Evolutionary conservation across 37 sponge, comb jelly and placozoan species (phyloP).

Genomic region (Hexactinellida sp.): DNA sequence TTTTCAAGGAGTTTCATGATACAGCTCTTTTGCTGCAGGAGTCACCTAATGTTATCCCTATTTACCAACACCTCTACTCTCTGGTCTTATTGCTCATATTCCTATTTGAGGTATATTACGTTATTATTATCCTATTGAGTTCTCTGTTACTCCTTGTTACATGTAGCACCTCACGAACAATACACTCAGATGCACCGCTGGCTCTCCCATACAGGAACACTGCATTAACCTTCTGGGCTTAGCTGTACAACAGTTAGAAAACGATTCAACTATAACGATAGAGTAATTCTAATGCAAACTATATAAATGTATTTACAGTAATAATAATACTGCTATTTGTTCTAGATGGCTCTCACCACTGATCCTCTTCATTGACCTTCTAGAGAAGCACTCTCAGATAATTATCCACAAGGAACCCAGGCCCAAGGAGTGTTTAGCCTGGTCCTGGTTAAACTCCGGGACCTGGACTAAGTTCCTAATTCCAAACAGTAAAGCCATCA

Average conservation of each 20-base stretch:
- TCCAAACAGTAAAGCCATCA: background rate
- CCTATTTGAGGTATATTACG: background rate
- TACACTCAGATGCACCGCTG: background rate
- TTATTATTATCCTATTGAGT: background rate
- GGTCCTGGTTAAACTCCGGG: background rate
- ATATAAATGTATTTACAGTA: background rate
- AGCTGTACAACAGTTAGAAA: background rate
- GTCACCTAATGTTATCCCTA: background rate
- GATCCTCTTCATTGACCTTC: slow-evolving; percentile 31
- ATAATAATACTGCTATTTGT: background rate
- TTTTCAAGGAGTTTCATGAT: background rate
- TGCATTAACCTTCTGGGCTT: background rate
- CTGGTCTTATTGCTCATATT: background rate
- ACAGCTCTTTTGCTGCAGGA: background rate
- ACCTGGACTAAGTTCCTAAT: background rate
- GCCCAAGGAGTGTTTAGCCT: background rate
- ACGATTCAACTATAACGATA: background rate
- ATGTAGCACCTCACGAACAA: background rate
- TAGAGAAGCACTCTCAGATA: slow-evolving; percentile 13
- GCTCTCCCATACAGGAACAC: background rate
- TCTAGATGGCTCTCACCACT: slow-evolving; percentile 35
- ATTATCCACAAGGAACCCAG: background rate
- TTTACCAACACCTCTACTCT: background rate
- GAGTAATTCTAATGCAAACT: background rate
- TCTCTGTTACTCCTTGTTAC: background rate